Percentiles rank a stretch among this genome's conserved stretches.
Evolutionary conservation across 2,113 vertebrate species (phyloP).

Genomic region (Eclectus roratus): DNA sequence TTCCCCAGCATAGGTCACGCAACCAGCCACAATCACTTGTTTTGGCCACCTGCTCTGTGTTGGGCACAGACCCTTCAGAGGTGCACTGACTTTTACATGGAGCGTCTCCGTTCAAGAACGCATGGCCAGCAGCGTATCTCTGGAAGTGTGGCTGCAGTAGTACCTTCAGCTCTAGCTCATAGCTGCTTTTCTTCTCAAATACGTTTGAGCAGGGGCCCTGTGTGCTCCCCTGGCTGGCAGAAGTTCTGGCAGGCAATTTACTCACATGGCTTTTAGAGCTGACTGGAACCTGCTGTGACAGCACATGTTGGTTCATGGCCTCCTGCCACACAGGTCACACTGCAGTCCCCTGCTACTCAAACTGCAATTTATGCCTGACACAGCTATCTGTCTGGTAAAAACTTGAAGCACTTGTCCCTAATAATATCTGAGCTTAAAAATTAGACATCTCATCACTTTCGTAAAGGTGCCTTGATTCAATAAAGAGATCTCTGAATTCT

Average conservation of each 20-base stretch:
- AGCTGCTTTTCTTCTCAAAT: neutral
- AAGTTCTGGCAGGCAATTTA: neutral
- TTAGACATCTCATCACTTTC: neutral
- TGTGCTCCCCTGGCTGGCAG: neutral
- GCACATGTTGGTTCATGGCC: neutral
- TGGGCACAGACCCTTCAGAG: neutral
- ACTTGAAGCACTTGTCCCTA: neutral
- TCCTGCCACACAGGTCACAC: neutral
- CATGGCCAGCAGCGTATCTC: neutral
- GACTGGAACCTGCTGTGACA: neutral
- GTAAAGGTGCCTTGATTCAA: neutral
- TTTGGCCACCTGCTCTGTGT: fast-evolving
- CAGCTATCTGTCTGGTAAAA: neutral
- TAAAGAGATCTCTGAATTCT: neutral
- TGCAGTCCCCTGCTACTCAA: neutral
- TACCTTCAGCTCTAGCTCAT: fast-evolving
- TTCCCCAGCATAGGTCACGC: neutral
- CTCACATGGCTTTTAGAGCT: neutral
- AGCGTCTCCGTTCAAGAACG: neutral
- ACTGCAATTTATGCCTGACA: neutral
- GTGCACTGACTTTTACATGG: neutral
- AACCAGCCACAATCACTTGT: neutral
- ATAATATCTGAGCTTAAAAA: neutral
- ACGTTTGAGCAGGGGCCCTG: neutral
- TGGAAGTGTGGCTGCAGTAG: neutral